Evolutionary conservation across 2,888 invertebrate species (phyloP).

Genomic region (Idaea straminata): DNA sequence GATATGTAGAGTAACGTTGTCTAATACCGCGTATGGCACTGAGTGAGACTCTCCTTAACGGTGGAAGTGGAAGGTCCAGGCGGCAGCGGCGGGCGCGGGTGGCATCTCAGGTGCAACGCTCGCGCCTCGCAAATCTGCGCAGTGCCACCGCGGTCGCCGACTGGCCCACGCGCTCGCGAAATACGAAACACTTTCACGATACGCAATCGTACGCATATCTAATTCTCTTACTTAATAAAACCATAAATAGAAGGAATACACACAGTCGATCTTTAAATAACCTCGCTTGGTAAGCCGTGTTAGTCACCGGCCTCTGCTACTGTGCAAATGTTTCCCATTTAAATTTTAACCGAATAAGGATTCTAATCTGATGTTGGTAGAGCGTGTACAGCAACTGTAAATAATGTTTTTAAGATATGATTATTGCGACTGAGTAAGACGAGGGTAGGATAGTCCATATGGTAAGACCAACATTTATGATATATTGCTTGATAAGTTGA

Average conservation of each 20-base stretch:
- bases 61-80: constrained; percentile 36
- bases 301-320: constrained; percentile 39
- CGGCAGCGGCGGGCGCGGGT: constrained; percentile 45
- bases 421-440: not conserved
- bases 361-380: constrained; percentile 33
- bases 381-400: constrained; percentile 41
- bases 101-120: constrained; percentile 67
- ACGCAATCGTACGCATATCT: constrained; percentile 42
- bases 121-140: constrained; percentile 37
- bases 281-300: constrained; percentile 30
- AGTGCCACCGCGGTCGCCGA: constrained; percentile 71
- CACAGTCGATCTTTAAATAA: constrained; percentile 53
- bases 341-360: constrained; percentile 47
- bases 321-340: constrained; percentile 48
- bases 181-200: constrained; percentile 48
- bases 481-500: not conserved
- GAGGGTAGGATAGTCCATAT: not conserved
- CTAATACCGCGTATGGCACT: constrained; percentile 16
- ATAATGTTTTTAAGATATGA: not conserved
- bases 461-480: not conserved
- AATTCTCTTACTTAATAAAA: constrained; percentile 48
- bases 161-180: constrained; percentile 71
- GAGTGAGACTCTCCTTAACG: constrained; percentile 24
- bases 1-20: constrained; percentile 15
- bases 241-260: constrained; percentile 47